Percentiles rank a stretch among this genome's conserved stretches.
phyloP scores from a whole-genome alignment of 2,797 vertebrate genomes.

The Cossypha polioptera region DNA sequence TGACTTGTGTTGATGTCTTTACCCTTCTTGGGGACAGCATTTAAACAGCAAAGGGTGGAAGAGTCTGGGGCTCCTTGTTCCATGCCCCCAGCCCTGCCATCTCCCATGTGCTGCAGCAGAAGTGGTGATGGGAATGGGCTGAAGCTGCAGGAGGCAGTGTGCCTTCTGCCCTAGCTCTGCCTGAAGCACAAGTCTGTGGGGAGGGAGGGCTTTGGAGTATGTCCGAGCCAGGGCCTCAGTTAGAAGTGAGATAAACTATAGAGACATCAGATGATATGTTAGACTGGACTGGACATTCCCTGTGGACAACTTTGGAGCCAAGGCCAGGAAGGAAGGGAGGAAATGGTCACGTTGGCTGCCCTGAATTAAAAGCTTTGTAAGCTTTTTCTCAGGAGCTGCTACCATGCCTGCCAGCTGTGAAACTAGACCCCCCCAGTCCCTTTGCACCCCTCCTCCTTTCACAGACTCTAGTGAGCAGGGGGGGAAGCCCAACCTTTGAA shows the following conservation, averaged over 20 bases:
- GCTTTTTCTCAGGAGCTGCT: constrained; percentile 7
- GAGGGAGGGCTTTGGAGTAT: neutral
- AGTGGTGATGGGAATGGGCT: neutral
- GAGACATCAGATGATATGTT: constrained; percentile 30
- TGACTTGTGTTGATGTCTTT: neutral
- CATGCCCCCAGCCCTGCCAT: neutral
- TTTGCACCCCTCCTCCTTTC: neutral
- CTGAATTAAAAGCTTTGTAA: constrained; percentile 29
- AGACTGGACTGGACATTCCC: neutral
- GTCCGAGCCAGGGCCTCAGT: neutral
- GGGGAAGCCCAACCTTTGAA: neutral
- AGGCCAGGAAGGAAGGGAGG: neutral
- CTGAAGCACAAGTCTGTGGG: neutral
- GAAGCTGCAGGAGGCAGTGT: neutral
- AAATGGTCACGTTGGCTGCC: neutral
- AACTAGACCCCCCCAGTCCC: neutral
- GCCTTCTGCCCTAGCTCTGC: neutral
- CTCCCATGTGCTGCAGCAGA: neutral
- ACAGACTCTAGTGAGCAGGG: neutral
- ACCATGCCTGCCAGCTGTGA: constrained; percentile 25
- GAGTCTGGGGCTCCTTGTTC: neutral
- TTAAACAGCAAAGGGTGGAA: neutral
- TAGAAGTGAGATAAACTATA: constrained; percentile 1
- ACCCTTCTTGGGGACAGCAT: neutral
- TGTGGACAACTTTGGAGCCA: neutral